phyloP scores from a whole-genome alignment of 2,888 invertebrate species.

The Aspidiotus rigidus region DNA sequence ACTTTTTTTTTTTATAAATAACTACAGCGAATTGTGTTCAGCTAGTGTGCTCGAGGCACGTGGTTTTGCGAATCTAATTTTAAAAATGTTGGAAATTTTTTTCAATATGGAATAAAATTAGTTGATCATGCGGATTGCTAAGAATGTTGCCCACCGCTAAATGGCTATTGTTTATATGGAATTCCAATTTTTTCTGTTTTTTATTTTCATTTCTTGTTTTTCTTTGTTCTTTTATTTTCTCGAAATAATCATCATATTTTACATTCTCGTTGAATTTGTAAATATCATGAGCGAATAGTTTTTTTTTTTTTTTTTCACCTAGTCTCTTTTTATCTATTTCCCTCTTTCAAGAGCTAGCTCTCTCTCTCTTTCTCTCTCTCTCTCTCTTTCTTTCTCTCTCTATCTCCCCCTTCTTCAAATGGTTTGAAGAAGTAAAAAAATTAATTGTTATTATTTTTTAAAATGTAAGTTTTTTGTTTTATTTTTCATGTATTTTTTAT shows the following conservation, averaged over 20 bases:
- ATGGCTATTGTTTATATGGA: neutral
- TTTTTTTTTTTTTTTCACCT: constrained; percentile 21
- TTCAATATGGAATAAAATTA: neutral
- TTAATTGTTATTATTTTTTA: constrained; percentile 14
- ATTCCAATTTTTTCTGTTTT: constrained; percentile 24
- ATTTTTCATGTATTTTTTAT: constrained; percentile 13
- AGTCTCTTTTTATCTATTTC: constrained; percentile 24
- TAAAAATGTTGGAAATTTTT: neutral
- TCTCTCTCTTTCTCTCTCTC: too few species aligned
- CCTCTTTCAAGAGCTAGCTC: too few species aligned
- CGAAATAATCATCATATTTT: neutral
- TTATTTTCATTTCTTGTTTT: constrained; percentile 16
- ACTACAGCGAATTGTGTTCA: constrained; percentile 27
- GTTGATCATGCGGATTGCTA: neutral
- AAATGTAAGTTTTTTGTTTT: constrained; percentile 20
- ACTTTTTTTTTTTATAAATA: constrained; percentile 1
- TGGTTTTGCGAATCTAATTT: neutral
- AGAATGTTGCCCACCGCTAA: neutral
- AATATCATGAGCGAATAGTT: constrained; percentile 18
- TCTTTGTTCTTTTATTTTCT: constrained; percentile 10
- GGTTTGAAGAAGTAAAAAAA: neutral
- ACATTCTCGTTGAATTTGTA: constrained; percentile 16
- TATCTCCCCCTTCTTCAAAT: too few species aligned
- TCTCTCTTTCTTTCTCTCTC: too few species aligned
- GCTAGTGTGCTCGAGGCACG: too few species aligned